Conservation (phyloP, 37 sponge, comb jelly and placozoan species). For the Cliona cf. orientalis region DNA sequence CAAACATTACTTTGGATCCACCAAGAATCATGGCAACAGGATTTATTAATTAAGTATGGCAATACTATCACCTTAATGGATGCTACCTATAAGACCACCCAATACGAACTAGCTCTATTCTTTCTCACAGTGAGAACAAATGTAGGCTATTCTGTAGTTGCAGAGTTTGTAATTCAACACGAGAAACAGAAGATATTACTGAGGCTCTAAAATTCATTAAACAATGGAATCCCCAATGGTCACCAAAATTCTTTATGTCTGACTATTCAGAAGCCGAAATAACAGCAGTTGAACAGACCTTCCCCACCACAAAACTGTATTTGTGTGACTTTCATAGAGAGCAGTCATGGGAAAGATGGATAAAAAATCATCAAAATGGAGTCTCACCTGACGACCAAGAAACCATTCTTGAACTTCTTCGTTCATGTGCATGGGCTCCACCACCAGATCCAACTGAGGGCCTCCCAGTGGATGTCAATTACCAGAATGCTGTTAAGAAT, state of each 20-base stretch:
- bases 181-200: conserved; percentile 22
- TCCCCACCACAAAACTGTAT: conserved; percentile 10
- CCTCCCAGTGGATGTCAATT: no score
- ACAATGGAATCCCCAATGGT: conserved; percentile 45
- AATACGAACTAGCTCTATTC: conserved; percentile 46
- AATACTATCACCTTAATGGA: conserved; percentile 31
- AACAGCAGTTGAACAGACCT: conserved; percentile 4
- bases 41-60: conserved; percentile 26
- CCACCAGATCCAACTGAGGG: neutral
- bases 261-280: conserved; percentile 46
- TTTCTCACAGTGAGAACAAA: conserved; percentile 50
- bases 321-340: conserved; percentile 61
- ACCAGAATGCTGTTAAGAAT: no score
- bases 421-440: conserved; percentile 29
- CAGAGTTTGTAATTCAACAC: conserved; percentile 36
- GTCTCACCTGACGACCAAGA: conserved; percentile 29
- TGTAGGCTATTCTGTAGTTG: conserved; percentile 43
- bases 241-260: conserved; percentile 8
- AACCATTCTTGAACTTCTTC: conserved; percentile 2
- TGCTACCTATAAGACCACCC: conserved; percentile 50
- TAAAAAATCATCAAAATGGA: conserved; percentile 41
- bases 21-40: conserved; percentile 52
- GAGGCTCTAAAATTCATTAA: conserved; percentile 47
- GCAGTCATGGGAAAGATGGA: conserved; percentile 54
- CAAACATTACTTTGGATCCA: conserved; percentile 30